Evolutionary conservation across 2,113 vertebrate genomes (phyloP).

Genomic region (Cisticola juncidis): DNA sequence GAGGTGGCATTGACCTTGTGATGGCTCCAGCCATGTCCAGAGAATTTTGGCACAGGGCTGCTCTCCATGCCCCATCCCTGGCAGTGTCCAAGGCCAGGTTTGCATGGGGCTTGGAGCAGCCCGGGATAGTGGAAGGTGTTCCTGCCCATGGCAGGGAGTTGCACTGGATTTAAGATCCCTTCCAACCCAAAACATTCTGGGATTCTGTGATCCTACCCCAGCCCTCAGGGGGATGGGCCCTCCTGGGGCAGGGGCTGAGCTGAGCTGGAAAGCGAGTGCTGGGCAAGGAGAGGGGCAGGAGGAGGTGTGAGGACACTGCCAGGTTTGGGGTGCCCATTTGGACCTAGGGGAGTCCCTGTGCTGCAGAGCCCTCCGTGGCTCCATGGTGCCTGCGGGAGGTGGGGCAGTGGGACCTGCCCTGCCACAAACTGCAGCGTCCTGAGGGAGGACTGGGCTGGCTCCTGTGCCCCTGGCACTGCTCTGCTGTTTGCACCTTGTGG

Average conservation of each 20-base stretch:
- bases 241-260: background rate
- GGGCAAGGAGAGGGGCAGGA: background rate
- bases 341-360: background rate
- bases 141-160: background rate
- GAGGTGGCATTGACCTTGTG: background rate
- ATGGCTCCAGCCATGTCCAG: background rate
- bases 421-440: background rate
- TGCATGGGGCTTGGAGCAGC: background rate
- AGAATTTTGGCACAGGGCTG: background rate
- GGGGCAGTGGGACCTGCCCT: background rate
- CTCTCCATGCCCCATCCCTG: background rate
- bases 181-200: background rate
- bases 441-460: background rate
- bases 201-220: background rate
- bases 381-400: fast-evolving
- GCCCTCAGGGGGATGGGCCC: background rate
- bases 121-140: background rate
- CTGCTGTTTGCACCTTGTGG: background rate
- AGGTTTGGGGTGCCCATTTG: fast-evolving
- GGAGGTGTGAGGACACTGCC: background rate
- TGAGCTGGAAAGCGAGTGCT: background rate
- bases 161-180: background rate
- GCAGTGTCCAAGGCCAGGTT: background rate
- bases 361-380: background rate
- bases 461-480: background rate